phyloP scores from a whole-genome alignment of 2,888 invertebrate genomes.

The Leptopterna dolabrata region DNA sequence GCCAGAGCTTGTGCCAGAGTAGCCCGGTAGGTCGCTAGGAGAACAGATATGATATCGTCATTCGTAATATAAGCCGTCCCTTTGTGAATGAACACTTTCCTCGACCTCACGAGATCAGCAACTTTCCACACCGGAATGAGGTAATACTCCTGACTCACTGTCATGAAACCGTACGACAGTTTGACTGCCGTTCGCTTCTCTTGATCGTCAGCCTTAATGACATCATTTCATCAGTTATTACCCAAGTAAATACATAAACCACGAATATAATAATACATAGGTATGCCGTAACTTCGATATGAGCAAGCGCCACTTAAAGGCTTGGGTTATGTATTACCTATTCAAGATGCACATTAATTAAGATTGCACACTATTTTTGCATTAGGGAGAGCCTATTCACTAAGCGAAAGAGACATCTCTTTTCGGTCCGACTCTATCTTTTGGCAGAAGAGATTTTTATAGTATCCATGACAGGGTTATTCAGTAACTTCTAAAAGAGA shows the following conservation, averaged over 20 bases:
- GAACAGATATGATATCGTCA: slow-evolving; percentile 84
- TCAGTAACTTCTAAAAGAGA: too few species aligned
- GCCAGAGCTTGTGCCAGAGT: slow-evolving; percentile 54
- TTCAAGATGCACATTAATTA: too few species aligned
- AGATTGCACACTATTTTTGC: too few species aligned
- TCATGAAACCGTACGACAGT: slow-evolving; percentile 72
- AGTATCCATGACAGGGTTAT: too few species aligned
- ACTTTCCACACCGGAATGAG: slow-evolving; percentile 90
- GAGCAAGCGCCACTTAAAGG: too few species aligned
- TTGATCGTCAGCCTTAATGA: slow-evolving; percentile 72
- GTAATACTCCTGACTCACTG: slow-evolving; percentile 78
- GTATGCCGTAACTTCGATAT: too few species aligned
- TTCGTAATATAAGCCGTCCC: slow-evolving; percentile 92
- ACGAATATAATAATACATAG: too few species aligned
- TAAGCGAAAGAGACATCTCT: too few species aligned
- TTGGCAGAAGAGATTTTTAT: too few species aligned
- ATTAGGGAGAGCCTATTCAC: too few species aligned
- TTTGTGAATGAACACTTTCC: slow-evolving; percentile 81
- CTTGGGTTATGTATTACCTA: too few species aligned
- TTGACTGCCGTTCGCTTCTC: slow-evolving; percentile 75
- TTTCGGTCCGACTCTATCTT: too few species aligned
- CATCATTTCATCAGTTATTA: neutral
- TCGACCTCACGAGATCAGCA: slow-evolving; percentile 80
- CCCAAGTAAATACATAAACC: neutral
- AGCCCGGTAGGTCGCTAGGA: slow-evolving; percentile 79